A percentile compares a stretch with the other conserved stretches of the same genome.
These are phyloP conservation scores for Orestias chungarensis DNA, from an alignment of 2,797 vertebrate species.

Conservation along the genomic window DNA sequence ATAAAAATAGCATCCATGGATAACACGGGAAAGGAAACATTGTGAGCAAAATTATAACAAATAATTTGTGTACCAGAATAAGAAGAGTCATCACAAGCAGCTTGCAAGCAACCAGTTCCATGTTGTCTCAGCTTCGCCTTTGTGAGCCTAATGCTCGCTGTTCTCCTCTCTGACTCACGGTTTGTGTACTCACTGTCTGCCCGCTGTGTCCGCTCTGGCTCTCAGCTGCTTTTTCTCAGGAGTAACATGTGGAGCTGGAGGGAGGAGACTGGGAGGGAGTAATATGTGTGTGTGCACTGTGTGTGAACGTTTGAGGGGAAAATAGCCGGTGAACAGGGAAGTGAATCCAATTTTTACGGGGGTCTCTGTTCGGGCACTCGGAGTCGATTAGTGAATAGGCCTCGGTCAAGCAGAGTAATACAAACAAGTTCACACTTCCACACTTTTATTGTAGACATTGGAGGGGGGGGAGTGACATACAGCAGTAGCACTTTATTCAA, in stretches of 20 bases:
- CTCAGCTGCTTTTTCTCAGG: slow-evolving; percentile 55
- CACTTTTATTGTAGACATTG: slow-evolving; percentile 30
- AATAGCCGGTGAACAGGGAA: slow-evolving; percentile 8
- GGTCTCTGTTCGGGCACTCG: slow-evolving; percentile 76
- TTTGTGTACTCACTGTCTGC: slow-evolving; percentile 47
- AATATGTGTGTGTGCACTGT: slow-evolving; percentile 51
- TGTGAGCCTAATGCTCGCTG: slow-evolving; percentile 35
- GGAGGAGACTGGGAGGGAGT: slow-evolving; percentile 24
- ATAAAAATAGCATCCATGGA: neutral
- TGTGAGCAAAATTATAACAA: slow-evolving; percentile 10
- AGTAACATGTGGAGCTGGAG: slow-evolving; percentile 47
- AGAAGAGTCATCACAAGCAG: slow-evolving; percentile 83
- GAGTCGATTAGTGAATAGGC: slow-evolving; percentile 84
- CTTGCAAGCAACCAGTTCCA: slow-evolving; percentile 79
- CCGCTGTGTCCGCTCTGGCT: slow-evolving; percentile 74
- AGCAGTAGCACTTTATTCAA: neutral
- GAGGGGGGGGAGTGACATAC: too few species aligned
- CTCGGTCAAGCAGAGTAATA: slow-evolving; percentile 82
- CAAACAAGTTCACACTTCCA: slow-evolving; percentile 78
- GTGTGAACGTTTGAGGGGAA: slow-evolving; percentile 57
- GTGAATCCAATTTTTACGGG: slow-evolving; percentile 54
- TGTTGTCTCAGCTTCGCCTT: slow-evolving; percentile 55
- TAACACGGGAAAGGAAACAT: neutral
- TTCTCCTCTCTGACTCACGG: slow-evolving; percentile 51
- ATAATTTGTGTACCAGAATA: slow-evolving; percentile 82